phyloP scores from a whole-genome alignment of 2,888 invertebrate genomes.

The Didymodactylos carnosus region DNA sequence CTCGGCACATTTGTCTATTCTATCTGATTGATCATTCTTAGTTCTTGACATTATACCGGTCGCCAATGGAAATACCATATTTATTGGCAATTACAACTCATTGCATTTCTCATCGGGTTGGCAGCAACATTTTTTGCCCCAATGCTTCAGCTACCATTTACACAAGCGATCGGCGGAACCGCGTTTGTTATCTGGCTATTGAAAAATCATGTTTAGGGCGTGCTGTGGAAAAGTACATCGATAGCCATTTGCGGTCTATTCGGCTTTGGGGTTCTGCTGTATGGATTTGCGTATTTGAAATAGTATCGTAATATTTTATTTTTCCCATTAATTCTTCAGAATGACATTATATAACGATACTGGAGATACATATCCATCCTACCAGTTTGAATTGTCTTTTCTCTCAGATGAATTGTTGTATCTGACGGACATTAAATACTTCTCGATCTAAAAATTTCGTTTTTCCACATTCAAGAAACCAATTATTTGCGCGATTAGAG shows the following conservation, averaged over 20 bases:
- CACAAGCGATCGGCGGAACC: not conserved
- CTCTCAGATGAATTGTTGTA: too few relatives aligned
- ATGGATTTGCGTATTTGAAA: not conserved
- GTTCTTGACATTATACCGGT: not conserved
- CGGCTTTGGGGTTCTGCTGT: not conserved
- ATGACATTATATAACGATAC: not conserved
- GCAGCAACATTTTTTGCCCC: not conserved
- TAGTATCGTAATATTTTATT: not conserved
- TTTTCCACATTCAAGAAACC: too few relatives aligned
- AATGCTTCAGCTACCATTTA: not conserved
- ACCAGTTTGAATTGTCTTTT: too few relatives aligned
- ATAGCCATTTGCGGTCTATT: not conserved
- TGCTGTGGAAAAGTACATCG: not conserved
- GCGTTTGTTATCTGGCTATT: not conserved
- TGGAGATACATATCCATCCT: too few relatives aligned
- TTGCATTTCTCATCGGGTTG: not conserved
- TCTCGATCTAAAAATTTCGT: too few relatives aligned
- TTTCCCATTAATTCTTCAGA: not conserved
- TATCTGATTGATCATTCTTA: not conserved
- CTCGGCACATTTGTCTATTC: not conserved
- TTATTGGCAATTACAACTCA: not conserved
- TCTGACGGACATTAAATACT: too few relatives aligned
- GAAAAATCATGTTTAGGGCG: not conserved
- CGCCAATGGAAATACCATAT: fast-evolving
- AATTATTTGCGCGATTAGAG: too few relatives aligned